Base-by-base conservation (phyloP, 2,888 invertebrate genomes). In the Ecdyonurus torrentis region DNA sequence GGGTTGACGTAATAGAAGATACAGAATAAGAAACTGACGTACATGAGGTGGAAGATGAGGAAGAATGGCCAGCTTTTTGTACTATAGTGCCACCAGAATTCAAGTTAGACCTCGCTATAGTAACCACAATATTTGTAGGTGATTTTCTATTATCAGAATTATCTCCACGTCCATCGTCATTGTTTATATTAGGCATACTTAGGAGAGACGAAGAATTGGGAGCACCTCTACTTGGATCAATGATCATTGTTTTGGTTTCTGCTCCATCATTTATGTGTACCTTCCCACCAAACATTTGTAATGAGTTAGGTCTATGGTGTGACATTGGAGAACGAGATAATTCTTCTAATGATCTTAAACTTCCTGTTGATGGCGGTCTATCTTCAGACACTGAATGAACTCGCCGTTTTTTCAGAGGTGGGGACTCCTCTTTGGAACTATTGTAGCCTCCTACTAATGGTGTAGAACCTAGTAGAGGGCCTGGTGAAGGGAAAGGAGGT, bases 391-490 rank as follows among this genome's bases (percentile, higher is more conserved):
- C 78, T 18, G 75, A 72, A 65, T 81, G 80, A 25, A 78, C 71
- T 67, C 78, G 77, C 64, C 79, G 74, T 67, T 80, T 78, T 71
- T 81, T 81, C 50, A 75, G 66, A 60, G 80, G 79, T 22, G 76
- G 71, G 64, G 78, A 78, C 66, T 79, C 70, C 67, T 78, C 77
- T 50, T 37, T 37, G 15, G 7, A 37, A 37, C 37, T 37, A n/a
- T 55, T 77, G 64, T 82, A 83, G 15, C 81, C 75, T 67, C 91
- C 90, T 19, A 91, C 86, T 52, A 91, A 76, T 61, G 89, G 81
- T 1, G 91, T 91, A 70, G 87, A 89, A 2, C 91, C 91, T 23
- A 91, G 77, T 66, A 89, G 76, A 0, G 91, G 91, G 0, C 91
- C 91, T 0, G 91, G 91, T 2, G 90, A 90, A 58, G 88, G 88